Evolutionary conservation across 1,140 invertebrate genomes (phyloP), one percentile per base, ranked within the genome.

Genomic region (Euwallacea similis): DNA sequence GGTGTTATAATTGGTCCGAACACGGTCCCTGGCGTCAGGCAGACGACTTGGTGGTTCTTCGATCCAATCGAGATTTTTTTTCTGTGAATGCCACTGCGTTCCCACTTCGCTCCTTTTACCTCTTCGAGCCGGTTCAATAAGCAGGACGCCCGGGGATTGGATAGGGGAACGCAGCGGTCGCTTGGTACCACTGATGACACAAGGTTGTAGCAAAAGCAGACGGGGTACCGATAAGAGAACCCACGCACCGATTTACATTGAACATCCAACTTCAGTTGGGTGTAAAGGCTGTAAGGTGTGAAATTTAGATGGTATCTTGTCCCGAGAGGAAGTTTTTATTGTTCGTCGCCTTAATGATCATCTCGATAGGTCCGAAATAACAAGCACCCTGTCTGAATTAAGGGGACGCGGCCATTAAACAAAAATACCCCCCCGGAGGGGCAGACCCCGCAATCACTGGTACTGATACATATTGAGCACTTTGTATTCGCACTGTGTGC

Each of bases 1-100:
- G 67, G 72, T 73, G 72, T 73, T 73, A 73, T 73, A 73, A 73
- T 73, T 73, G 72, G 72, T 60, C 68, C 63, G 42, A 62, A 70
- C 67, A 73, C 66, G 54, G 56, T 56, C 71, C 13, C 62, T 73
- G 72, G 72, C 72, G 72, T 73, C 72, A 62, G 63, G 54, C 62
- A 70, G 72, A 66, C 72, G 67, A 70, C 62, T 66, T 62, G 63
- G 62, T 69, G 50, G 63, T 66, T 70, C 60, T 65, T 61, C 54
- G 71, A 73, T 73, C 62, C 53, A 46, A 65, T 50, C 46, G 46
- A 11, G 46, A 13, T 11, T 50, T 50, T 50, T 47, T 50, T 50
- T 50, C 46, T 4, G 21, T 33, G 21, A 33, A 33, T 33, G 13
- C 13, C 46, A 50, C 46, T 50, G 13, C 46, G 46, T 50, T 50